Percentiles rank a stretch among this genome's conserved stretches.
phyloP scores from a whole-genome alignment of 2,797 vertebrate genomes.

The Hippocampus kuda region DNA sequence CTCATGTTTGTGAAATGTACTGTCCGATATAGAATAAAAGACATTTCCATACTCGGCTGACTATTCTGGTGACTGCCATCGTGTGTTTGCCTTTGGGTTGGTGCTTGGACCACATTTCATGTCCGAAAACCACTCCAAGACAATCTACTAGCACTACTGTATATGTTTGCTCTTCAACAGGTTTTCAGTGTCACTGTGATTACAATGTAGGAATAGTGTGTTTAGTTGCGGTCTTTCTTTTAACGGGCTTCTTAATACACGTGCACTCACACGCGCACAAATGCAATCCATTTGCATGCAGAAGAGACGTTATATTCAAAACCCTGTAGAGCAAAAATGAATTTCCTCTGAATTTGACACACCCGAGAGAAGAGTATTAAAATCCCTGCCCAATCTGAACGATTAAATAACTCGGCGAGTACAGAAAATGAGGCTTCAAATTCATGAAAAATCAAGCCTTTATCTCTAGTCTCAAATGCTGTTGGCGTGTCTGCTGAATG shows the following conservation, averaged over 20 bases:
- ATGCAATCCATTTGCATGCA: background rate
- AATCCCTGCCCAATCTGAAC: too few species aligned
- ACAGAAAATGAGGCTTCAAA: too few species aligned
- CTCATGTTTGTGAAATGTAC: slow-evolving; percentile 11
- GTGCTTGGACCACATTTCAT: slow-evolving; percentile 14
- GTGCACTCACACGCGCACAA: background rate
- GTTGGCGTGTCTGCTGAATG: too few species aligned
- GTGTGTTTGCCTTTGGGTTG: slow-evolving; percentile 19
- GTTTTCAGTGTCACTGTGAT: slow-evolving; percentile 30
- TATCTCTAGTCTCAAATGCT: too few species aligned
- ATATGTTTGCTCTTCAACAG: slow-evolving; percentile 17
- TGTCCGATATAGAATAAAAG: slow-evolving; percentile 6
- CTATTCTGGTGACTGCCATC: background rate
- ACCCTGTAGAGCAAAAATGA: too few species aligned
- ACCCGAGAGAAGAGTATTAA: too few species aligned
- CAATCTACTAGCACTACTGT: background rate
- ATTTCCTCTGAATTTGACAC: too few species aligned
- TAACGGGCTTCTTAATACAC: background rate
- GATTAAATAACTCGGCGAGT: too few species aligned
- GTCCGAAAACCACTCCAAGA: slow-evolving; percentile 11
- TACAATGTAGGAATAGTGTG: slow-evolving; percentile 28
- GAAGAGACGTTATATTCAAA: too few species aligned
- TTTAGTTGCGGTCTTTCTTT: slow-evolving; percentile 19
- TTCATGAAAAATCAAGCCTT: too few species aligned
- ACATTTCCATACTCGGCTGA: slow-evolving; percentile 3